Evolutionary conservation across 2,888 invertebrate species (phyloP), one percentile per base, ranked within the genome.

Genomic region (Luffia ferchaultella): DNA sequence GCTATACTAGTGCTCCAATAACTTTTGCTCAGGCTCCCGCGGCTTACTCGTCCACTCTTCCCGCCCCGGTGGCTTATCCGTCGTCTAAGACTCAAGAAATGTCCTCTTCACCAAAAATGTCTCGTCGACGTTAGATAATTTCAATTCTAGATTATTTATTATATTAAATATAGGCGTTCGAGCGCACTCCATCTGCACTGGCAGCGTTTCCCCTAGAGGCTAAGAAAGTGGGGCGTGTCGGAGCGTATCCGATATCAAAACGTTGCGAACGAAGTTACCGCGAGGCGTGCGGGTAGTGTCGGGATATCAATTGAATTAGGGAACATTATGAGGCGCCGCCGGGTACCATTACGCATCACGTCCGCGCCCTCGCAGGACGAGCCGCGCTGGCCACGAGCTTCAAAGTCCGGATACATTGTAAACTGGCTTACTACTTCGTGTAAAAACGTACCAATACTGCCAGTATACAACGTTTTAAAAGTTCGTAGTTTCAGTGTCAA

Each of bases 241-340:
- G 74, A 77, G 64, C 65, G 79, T 75, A 83, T 83, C 82, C 73
- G 78, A 83, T 83, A 83, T 82, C 82, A 80, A 80, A 82, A 80
- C 78, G 82, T 63, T 74, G 61, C 62, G 77, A 80, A 83, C 75
- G 77, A 82, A 80, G 82, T 83, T 83, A 82, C 62, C 60, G 68
- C 66, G 69, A 73, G 77, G 76, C 78, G 78, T 79, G 80, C 72
- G 78, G 78, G 76, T 76, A 78, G 80, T 77, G 79, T 77, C 70
- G 78, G 79, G 73, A 76, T 76, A 79, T 76, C 78, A 82, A 83
- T 82, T 79, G 82, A 79, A 78, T 83, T 80, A 80, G 71, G 78
- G 76, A 73, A 70, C 79, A 73, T 82, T 80, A 80, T 73, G 71
- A 78, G 70, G 73, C 66, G 71, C 19, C 46, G 71, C 69, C 67